Evolutionary conservation across 2,888 invertebrate species (phyloP), one percentile per base, ranked within the genome.

Genomic region (Ischnura elegans): DNA sequence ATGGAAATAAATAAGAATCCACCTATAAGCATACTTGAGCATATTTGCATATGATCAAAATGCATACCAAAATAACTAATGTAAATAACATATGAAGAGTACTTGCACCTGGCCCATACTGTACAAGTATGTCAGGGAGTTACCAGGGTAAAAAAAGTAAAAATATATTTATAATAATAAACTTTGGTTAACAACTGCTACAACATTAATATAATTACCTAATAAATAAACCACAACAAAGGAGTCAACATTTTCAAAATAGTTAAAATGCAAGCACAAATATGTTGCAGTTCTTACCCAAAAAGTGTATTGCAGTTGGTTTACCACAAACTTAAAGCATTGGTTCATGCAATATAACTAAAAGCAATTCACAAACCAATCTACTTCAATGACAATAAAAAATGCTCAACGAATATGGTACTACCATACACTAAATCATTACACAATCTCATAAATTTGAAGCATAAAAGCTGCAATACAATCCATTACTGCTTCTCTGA

Each of bases 201-300:
- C 55, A 90, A 90, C 90, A 90, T 43, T 76, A 66, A 66, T 86
- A 46, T 90, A 90, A n/a, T 90, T 66, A n/a, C 61, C 90, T 90
- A 90, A 90, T 90, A 90, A 90, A 90, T 90, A 90, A 90, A 90
- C 90, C 90, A 66, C 90, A 90, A 90, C 90, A 90, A 90, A 47
- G n/a, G 55, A 55, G 29, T 87, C 21, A 87, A 90, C 76, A 76
- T 76, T 76, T 76, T 76, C 76, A 76, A 90, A 90, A 90, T 61
- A 61, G 66, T 90, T 4, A 90, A 90, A 90, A 90, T 90, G 90
- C 90, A 90, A 90, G 90, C 61, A 61, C 61, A 90, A 43, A 90
- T 66, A 90, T 90, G 90, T 90, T 90, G 66, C 90, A 90, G 43
- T 55, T 90, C 61, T 90, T 42, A 61, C 90, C 61, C 90, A 90